Conservation (phyloP, 2,888 invertebrate genomes). For the Nasonia oneida region DNA sequence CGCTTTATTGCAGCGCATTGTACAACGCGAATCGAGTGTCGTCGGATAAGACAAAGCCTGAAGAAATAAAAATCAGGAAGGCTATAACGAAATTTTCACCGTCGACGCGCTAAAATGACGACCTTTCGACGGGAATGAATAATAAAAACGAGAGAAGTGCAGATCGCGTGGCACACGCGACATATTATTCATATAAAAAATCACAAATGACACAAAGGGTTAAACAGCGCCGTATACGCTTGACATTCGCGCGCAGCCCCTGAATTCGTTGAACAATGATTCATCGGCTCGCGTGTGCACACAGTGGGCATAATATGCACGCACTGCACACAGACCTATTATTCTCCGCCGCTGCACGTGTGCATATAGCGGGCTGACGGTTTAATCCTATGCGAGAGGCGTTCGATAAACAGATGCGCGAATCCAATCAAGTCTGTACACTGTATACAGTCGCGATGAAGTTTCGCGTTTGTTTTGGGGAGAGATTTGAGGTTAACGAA, state of each 20-base stretch:
- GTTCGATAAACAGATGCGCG: not conserved
- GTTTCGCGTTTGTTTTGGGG: not conserved
- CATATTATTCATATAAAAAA: not conserved
- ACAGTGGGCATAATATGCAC: not conserved
- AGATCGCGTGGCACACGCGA: not conserved
- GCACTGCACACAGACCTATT: slow-evolving; percentile 60
- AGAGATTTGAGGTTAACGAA: not conserved
- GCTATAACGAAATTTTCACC: slow-evolving; percentile 45
- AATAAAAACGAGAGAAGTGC: slow-evolving; percentile 28
- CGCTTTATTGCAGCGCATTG: slow-evolving; percentile 26
- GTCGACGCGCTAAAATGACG: not conserved
- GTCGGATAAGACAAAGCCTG: not conserved
- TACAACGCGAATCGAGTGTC: slow-evolving; percentile 19
- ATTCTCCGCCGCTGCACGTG: slow-evolving; percentile 56
- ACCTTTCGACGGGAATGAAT: slow-evolving; percentile 17
- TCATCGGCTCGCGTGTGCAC: slow-evolving; percentile 49
- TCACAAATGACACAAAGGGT: not conserved
- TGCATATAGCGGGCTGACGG: not conserved
- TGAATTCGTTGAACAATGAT: slow-evolving; percentile 66
- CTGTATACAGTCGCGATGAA: no score
- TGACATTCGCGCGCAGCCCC: slow-evolving; percentile 59
- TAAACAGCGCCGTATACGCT: slow-evolving; percentile 16
- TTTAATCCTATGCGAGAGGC: not conserved
- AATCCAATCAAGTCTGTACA: not conserved
- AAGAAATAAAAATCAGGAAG: not conserved